Evolutionary conservation across 1,140 invertebrate species (phyloP).

Genomic region (Drosophila arizonae): DNA sequence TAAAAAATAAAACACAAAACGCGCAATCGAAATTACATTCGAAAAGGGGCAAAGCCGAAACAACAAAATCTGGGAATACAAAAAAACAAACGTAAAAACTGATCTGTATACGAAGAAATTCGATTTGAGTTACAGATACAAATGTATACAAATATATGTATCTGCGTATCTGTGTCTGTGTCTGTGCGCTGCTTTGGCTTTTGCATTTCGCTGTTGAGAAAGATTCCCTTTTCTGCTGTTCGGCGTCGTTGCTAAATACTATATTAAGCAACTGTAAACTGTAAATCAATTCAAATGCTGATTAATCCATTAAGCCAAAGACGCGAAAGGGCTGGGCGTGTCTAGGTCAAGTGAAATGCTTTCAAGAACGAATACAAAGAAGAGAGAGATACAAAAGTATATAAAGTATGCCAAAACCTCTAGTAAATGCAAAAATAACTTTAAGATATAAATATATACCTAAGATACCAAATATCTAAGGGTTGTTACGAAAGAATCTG

Average conservation of each 20-base stretch:
- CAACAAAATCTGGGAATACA: constrained; percentile 25
- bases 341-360: background rate
- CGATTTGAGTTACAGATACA: constrained; percentile 51
- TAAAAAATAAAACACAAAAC: constrained; percentile 35
- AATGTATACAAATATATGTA: constrained; percentile 10
- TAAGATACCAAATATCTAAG: too few relatives aligned
- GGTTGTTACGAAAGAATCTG: too few relatives aligned
- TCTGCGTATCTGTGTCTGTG: constrained; percentile 27
- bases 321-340: background rate
- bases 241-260: constrained; percentile 36
- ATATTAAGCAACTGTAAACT: constrained; percentile 56
- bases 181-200: constrained; percentile 33
- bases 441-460: too few relatives aligned
- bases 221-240: constrained; percentile 11
- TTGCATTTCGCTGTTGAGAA: constrained; percentile 52
- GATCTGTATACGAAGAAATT: constrained; percentile 52
- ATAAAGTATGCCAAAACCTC: too few relatives aligned
- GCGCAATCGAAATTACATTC: constrained; percentile 60
- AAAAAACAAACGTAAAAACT: constrained; percentile 16
- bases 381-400: background rate
- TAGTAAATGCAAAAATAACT: too few relatives aligned
- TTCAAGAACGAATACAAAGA: background rate
- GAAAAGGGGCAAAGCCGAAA: constrained; percentile 66
- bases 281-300: constrained; percentile 32
- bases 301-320: constrained; percentile 31